phyloP scores from a whole-genome alignment of 2,113 vertebrate genomes.

The Hippocampus comes region DNA sequence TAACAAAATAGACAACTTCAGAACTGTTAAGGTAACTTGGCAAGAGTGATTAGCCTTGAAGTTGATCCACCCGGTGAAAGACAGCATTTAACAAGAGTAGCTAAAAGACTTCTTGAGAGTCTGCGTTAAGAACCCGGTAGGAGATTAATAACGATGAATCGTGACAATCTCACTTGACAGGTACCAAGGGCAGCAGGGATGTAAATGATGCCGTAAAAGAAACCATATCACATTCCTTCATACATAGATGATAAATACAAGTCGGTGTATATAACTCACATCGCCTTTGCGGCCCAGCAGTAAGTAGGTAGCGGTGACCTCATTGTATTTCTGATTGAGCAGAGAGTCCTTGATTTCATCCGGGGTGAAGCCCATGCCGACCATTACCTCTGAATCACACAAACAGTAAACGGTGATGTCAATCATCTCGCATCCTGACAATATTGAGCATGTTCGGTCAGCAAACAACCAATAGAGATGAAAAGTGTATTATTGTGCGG shows the following conservation, averaged over 20 bases:
- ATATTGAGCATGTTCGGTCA: not conserved
- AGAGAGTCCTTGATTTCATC: conserved; percentile 91
- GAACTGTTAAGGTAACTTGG: not conserved
- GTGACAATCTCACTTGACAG: not conserved
- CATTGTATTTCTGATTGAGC: conserved; percentile 89
- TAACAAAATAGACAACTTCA: not conserved
- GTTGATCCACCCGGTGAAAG: not conserved
- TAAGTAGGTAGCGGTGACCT: conserved; percentile 91
- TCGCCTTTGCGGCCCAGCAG: conserved; percentile 86
- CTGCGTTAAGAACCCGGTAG: not conserved
- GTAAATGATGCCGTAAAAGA: not conserved
- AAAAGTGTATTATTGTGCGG: not conserved
- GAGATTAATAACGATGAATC: not conserved
- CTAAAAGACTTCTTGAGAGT: not conserved
- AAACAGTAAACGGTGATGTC: conserved; percentile 1
- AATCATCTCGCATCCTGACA: not conserved
- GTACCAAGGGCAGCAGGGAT: not conserved
- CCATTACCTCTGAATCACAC: conserved; percentile 83
- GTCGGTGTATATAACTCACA: conserved; percentile 37
- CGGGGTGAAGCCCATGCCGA: conserved; percentile 89
- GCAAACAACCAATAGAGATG: not conserved
- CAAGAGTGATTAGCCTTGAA: not conserved
- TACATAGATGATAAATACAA: not conserved
- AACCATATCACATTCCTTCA: not conserved
- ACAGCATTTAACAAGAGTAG: not conserved